These are phyloP conservation scores for Entomobrya proxima DNA, from an alignment of 2,888 invertebrate species.

Conservation along the genomic window DNA sequence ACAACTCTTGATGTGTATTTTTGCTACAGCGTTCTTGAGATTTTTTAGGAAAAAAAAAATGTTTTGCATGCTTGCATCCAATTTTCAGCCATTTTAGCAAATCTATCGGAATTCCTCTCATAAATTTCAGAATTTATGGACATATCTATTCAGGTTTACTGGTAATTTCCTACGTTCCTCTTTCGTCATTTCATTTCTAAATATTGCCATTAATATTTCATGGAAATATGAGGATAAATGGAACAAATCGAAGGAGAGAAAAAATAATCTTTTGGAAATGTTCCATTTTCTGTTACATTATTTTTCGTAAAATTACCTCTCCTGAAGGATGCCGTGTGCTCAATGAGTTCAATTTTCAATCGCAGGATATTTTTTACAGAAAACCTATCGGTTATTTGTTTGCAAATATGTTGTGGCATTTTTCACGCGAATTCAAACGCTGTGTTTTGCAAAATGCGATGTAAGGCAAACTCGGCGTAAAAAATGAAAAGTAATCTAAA, in stretches of 20 bases:
- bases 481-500: not conserved
- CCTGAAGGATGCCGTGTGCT: not conserved
- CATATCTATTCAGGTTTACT: slow-evolving; percentile 43
- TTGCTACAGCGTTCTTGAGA: not conserved
- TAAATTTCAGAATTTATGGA: slow-evolving; percentile 59
- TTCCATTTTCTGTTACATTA: slow-evolving; percentile 49
- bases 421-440: not conserved
- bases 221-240: slow-evolving; percentile 56
- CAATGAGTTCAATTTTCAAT: not conserved
- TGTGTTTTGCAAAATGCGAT: not conserved
- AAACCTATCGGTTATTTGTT: not conserved
- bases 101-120: slow-evolving; percentile 24
- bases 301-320: not conserved
- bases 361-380: not conserved
- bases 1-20: not conserved
- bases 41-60: not conserved
- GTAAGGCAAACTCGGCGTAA: not conserved
- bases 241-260: slow-evolving; percentile 61
- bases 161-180: slow-evolving; percentile 27
- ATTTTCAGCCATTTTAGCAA: slow-evolving; percentile 58
- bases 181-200: slow-evolving; percentile 38
- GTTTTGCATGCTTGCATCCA: slow-evolving; percentile 45
- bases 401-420: not conserved
- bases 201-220: slow-evolving; percentile 50
- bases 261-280: slow-evolving; percentile 52